Percentiles rank a stretch among this genome's conserved stretches.
Evolutionary conservation across 1,140 invertebrate species (phyloP).

Genomic region (Daktulosphaira vitifoliae): DNA sequence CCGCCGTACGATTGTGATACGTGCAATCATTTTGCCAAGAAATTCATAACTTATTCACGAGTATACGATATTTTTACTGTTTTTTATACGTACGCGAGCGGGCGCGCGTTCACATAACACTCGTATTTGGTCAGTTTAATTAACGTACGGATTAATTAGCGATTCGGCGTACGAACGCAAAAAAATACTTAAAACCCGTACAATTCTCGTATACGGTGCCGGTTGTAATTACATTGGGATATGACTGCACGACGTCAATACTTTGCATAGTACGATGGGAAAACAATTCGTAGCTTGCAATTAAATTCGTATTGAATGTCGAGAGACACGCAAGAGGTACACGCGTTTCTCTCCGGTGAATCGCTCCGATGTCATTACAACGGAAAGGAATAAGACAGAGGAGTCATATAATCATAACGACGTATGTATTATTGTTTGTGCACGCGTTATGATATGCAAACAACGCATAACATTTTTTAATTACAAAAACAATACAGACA

Average conservation of each 20-base stretch:
- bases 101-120: no score
- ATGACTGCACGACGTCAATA: not conserved
- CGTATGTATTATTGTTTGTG: no score
- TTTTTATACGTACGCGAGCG: no score
- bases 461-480: no score
- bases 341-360: constrained; percentile 6
- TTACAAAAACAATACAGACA: no score
- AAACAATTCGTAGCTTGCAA: constrained; percentile 12
- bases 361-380: not conserved
- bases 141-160: constrained; percentile 21
- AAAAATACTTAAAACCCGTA: constrained; percentile 2
- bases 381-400: no score
- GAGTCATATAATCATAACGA: no score
- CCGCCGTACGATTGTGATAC: no score
- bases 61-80: no score
- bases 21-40: constrained; percentile 7
- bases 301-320: constrained; percentile 12
- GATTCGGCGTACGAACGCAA: not conserved
- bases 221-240: no score
- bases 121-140: constrained; percentile 11
- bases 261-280: constrained; percentile 14
- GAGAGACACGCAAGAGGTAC: constrained; percentile 1
- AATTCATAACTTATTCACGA: not conserved
- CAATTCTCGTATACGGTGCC: no score
- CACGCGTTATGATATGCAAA: no score